These are phyloP conservation scores for Merops nubicus DNA, from an alignment of 2,113 vertebrate species.

Conservation along the genomic window DNA sequence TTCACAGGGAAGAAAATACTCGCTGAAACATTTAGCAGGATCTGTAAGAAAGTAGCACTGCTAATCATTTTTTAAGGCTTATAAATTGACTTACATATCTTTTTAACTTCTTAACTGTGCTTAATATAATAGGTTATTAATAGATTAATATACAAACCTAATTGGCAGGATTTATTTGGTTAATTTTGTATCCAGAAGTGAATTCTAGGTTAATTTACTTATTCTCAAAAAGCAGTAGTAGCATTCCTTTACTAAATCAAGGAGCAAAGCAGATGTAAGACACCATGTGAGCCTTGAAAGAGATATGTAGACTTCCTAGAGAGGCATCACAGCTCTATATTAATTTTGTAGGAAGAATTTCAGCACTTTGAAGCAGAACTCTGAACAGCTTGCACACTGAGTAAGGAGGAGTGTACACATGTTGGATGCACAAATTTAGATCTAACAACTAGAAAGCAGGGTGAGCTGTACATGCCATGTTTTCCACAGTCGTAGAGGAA, in stretches of 20 bases:
- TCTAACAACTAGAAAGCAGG: not conserved
- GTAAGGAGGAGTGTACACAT: not conserved
- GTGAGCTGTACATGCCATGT: not conserved
- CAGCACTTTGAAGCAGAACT: not conserved
- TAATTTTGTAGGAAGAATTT: not conserved
- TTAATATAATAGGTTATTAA: no score
- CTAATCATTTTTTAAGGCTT: not conserved
- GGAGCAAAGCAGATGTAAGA: not conserved
- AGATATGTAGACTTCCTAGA: not conserved
- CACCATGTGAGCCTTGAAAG: not conserved
- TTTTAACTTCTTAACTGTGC: not conserved
- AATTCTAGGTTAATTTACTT: not conserved
- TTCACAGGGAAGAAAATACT: not conserved
- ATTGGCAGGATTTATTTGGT: not conserved
- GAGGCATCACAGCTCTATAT: not conserved
- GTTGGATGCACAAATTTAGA: not conserved
- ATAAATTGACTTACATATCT: not conserved
- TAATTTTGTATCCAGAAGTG: not conserved
- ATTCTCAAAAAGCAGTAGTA: not conserved
- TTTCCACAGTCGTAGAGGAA: not conserved
- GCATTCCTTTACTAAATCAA: not conserved
- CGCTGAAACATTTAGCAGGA: not conserved
- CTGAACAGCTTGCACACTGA: not conserved
- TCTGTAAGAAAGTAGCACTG: not conserved
- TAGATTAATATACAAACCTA: not conserved